Percentiles rank a stretch among this genome's conserved stretches.
Conservation (phyloP, 2,888 invertebrate species). For the Teinopalpus imperialis region DNA sequence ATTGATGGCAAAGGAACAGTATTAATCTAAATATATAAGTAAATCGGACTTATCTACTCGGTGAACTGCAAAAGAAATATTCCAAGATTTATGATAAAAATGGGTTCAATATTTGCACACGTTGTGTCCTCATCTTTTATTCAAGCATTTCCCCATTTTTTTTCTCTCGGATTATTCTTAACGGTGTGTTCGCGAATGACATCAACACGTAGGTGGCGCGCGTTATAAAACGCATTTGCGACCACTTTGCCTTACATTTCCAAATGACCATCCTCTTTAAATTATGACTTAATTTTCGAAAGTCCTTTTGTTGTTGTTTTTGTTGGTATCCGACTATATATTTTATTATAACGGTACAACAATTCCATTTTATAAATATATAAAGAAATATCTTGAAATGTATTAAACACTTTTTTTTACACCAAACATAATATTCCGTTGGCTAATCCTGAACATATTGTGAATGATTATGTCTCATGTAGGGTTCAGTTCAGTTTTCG, state of each 20-base stretch:
- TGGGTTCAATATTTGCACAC: constrained; percentile 10
- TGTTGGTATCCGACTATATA: constrained; percentile 55
- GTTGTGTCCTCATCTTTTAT: constrained; percentile 23
- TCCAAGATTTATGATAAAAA: constrained; percentile 36
- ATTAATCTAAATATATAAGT: too few species aligned
- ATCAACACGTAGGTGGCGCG: constrained; percentile 69
- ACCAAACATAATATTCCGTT: constrained; percentile 5
- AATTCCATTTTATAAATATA: constrained; percentile 44
- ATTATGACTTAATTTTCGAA: constrained; percentile 75
- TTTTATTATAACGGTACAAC: constrained; percentile 59
- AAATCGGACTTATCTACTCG: constrained; percentile 17
- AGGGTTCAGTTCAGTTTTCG: constrained; percentile 18
- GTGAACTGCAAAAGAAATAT: too few species aligned
- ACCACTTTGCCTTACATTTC: constrained; percentile 58
- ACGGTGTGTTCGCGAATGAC: constrained; percentile 52
- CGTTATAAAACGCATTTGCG: constrained; percentile 58
- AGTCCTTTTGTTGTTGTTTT: constrained; percentile 54
- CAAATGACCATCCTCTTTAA: constrained; percentile 67
- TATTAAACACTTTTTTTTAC: too few species aligned
- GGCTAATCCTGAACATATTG: constrained; percentile 7
- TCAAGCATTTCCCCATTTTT: constrained; percentile 22
- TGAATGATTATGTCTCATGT: constrained; percentile 5
- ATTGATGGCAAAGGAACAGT: constrained; percentile 11
- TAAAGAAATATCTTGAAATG: too few species aligned
- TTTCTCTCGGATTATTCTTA: constrained; percentile 40